phyloP scores from a whole-genome alignment of 2,888 invertebrate genomes.

The Drosophila infuscata region DNA sequence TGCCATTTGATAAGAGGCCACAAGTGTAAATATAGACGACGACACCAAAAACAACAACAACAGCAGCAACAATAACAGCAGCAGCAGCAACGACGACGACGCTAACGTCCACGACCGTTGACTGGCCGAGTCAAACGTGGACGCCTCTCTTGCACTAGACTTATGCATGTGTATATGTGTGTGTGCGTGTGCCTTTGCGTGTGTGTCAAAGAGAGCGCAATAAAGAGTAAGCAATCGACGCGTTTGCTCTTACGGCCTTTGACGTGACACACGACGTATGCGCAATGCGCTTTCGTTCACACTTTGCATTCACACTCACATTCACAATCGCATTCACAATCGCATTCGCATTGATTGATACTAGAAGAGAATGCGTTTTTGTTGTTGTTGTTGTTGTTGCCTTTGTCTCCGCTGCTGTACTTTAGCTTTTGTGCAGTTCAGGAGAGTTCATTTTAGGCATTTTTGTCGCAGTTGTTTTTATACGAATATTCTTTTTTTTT shows the following conservation, averaged over 20 bases:
- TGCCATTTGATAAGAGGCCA: constrained; percentile 82
- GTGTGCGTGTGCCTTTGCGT: constrained; percentile 2
- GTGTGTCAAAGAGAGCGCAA: constrained; percentile 43
- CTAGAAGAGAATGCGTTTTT: constrained; percentile 26
- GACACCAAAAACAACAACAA: constrained; percentile 52
- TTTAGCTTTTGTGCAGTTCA: constrained; percentile 64
- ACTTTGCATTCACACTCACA: constrained; percentile 15
- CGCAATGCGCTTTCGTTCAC: constrained; percentile 60
- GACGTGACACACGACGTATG: constrained; percentile 58
- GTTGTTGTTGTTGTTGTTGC: constrained; percentile 28
- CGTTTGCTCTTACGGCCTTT: constrained; percentile 34
- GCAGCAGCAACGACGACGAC: constrained; percentile 15
- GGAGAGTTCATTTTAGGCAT: constrained; percentile 60
- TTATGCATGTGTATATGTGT: constrained; percentile 3
- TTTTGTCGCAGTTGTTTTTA: constrained; percentile 7
- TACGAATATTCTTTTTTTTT: constrained; percentile 34
- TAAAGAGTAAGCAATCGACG: constrained; percentile 19
- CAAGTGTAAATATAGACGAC: constrained; percentile 82
- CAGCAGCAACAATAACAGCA: constrained; percentile 31
- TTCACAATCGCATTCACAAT: constrained; percentile 2
- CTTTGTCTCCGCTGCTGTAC: constrained; percentile 74
- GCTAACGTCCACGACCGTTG: constrained; percentile 77
- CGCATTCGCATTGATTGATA: constrained; percentile 53
- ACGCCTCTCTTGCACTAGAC: constrained; percentile 12
- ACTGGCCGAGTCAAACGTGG: constrained; percentile 67